These are phyloP conservation scores for Argentina silus DNA, from an alignment of 2,797 vertebrate species.

Conservation along the genomic window DNA sequence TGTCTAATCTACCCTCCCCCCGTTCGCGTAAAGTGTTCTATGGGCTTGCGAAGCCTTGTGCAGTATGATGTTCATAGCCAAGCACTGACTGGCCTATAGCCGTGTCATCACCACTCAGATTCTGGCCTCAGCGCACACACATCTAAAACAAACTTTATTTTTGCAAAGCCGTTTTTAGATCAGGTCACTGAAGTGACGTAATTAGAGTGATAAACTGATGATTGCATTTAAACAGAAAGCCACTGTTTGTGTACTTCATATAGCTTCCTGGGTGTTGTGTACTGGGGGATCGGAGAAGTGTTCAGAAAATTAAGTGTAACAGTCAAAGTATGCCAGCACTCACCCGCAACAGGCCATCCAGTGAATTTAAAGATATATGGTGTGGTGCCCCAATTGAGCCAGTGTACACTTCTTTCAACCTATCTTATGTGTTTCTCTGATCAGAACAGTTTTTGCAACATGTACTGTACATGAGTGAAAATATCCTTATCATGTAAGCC, in stretches of 20 bases:
- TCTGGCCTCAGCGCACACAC: slow-evolving; percentile 34
- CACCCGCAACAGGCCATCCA: slow-evolving; percentile 71
- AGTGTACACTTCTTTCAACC: slow-evolving; percentile 43
- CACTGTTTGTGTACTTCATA: slow-evolving; percentile 57
- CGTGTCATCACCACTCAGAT: slow-evolving; percentile 55
- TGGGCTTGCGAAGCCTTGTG: slow-evolving; percentile 49
- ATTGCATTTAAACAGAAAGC: slow-evolving; percentile 34
- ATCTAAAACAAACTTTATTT: slow-evolving; percentile 62
- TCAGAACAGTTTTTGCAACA: slow-evolving; percentile 73
- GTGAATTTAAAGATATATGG: slow-evolving; percentile 67
- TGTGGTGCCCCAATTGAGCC: slow-evolving; percentile 30
- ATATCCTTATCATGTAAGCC: slow-evolving; percentile 81
- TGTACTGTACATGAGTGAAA: slow-evolving; percentile 81
- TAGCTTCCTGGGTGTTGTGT: slow-evolving; percentile 80
- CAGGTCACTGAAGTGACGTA: slow-evolving; percentile 35
- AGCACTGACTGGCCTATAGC: slow-evolving; percentile 66
- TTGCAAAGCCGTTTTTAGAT: slow-evolving; percentile 30
- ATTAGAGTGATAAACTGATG: slow-evolving; percentile 20
- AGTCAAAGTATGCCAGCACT: slow-evolving; percentile 51
- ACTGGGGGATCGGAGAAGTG: slow-evolving; percentile 53
- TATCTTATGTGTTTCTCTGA: slow-evolving; percentile 53
- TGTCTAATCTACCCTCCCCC: slow-evolving; percentile 62
- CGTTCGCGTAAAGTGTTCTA: slow-evolving; percentile 73
- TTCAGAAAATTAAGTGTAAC: slow-evolving; percentile 27
- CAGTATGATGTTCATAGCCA: slow-evolving; percentile 67